Evolutionary conservation across 2,888 invertebrate species (phyloP).

Genomic region (Eulithis testata): DNA sequence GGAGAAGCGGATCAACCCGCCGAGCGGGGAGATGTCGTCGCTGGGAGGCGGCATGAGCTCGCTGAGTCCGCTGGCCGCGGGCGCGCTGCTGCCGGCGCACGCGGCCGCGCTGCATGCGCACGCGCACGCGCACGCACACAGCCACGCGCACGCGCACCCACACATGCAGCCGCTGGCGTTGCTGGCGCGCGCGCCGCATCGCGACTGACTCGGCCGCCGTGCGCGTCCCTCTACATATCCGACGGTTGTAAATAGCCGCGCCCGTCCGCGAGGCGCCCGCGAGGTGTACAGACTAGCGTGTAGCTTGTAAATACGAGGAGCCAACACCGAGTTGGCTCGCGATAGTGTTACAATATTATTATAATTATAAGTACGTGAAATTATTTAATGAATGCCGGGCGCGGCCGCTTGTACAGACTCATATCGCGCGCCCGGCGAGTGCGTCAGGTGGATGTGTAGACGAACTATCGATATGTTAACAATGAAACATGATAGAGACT

Average conservation of each 20-base stretch:
- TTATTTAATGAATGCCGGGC: conserved; percentile 59
- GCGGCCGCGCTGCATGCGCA: conserved; percentile 51
- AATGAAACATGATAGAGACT: conserved; percentile 79
- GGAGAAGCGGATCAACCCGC: conserved; percentile 97
- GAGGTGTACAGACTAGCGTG: conserved; percentile 61
- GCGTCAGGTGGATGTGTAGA: conserved; percentile 74
- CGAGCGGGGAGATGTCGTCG: conserved; percentile 81
- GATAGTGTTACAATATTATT: conserved; percentile 38
- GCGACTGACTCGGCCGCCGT: conserved; percentile 60
- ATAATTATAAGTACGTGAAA: conserved; percentile 54
- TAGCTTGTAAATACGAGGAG: conserved; percentile 58
- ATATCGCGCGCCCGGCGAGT: conserved; percentile 78
- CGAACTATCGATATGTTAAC: conserved; percentile 77
- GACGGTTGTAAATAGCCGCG: conserved; percentile 59
- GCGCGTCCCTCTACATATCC: conserved; percentile 56
- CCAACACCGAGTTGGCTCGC: not conserved
- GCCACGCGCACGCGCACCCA: conserved; percentile 74
- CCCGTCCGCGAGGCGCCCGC: conserved; percentile 31
- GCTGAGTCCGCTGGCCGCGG: conserved; percentile 40
- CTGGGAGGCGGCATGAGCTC: conserved; percentile 61
- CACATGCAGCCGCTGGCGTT: conserved; percentile 64
- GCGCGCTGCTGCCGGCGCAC: conserved; percentile 68
- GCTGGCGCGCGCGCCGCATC: conserved; percentile 66
- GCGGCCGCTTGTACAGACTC: conserved; percentile 60
- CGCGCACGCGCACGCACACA: conserved; percentile 69